A percentile compares a stretch with the other conserved stretches of the same genome.
phyloP scores from a whole-genome alignment of 2,888 invertebrate genomes.

The Homarus gammarus region DNA sequence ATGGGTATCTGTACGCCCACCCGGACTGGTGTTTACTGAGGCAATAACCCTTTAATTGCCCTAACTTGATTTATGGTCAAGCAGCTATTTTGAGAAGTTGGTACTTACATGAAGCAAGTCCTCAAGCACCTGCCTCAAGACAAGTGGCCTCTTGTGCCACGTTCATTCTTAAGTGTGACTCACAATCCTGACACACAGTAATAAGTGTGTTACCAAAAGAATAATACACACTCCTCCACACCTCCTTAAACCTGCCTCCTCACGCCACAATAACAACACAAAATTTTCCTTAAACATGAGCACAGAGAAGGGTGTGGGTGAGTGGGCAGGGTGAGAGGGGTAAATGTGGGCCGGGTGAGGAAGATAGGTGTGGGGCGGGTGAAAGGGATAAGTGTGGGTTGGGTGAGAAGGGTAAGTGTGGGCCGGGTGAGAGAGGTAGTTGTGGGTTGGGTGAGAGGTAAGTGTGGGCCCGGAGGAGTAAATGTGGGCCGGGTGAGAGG shows the following conservation, averaged over 20 bases:
- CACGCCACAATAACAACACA: too few species aligned
- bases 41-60: constrained; percentile 44
- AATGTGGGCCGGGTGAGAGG: too few species aligned
- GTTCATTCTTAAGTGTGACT: neutral
- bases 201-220: neutral
- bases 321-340: too few species aligned
- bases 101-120: neutral
- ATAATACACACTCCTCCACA: neutral
- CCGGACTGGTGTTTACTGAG: constrained; percentile 27
- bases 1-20: constrained; percentile 28
- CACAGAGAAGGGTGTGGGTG: too few species aligned
- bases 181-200: neutral
- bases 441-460: neutral
- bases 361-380: too few species aligned
- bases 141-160: neutral
- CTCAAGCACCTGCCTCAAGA: constrained; percentile 27
- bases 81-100: constrained; percentile 35
- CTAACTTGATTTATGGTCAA: constrained; percentile 25
- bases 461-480: too few species aligned
- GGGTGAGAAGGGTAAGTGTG: too few species aligned
- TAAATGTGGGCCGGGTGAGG: too few species aligned
- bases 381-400: too few species aligned
- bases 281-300: too few species aligned
- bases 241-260: too few species aligned
- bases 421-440: too few species aligned